Percentiles rank a stretch among this genome's conserved stretches.
phyloP scores from a whole-genome alignment of 2,888 invertebrate genomes.

The Brassicogethes aeneus region DNA sequence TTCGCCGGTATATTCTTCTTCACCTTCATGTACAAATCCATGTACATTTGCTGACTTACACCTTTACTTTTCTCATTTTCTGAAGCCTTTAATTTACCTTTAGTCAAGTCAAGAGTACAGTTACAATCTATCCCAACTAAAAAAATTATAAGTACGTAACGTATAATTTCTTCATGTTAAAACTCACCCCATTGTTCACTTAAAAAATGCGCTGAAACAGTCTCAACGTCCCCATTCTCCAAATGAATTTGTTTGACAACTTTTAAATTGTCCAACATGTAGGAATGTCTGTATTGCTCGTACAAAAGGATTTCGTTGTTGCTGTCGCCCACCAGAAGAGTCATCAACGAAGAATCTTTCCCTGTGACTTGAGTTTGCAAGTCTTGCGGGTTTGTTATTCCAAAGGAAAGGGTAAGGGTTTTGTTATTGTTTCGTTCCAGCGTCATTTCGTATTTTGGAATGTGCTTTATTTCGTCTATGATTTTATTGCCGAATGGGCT shows the following conservation, averaged over 20 bases:
- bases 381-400: constrained; percentile 41
- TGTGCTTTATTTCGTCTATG: constrained; percentile 49
- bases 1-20: too few species aligned
- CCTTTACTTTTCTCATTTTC: too few species aligned
- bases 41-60: constrained; percentile 24
- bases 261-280: constrained; percentile 40
- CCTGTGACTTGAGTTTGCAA: constrained; percentile 44
- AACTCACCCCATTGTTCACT: constrained; percentile 49
- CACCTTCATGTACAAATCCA: constrained; percentile 24
- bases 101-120: too few species aligned
- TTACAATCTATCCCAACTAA: constrained; percentile 46
- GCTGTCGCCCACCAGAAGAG: constrained; percentile 56
- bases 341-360: constrained; percentile 44
- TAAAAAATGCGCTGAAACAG: constrained; percentile 47
- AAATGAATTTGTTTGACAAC: constrained; percentile 41
- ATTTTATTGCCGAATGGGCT: constrained; percentile 65
- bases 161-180: not conserved
- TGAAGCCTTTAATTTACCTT: too few species aligned
- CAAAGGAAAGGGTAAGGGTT: constrained; percentile 15
- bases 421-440: constrained; percentile 28
- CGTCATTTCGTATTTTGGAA: constrained; percentile 54
- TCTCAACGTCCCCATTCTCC: constrained; percentile 37
- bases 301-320: constrained; percentile 52
- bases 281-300: constrained; percentile 41
- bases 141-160: constrained; percentile 20